Evolutionary conservation across 2,888 invertebrate species (phyloP).

Genomic region (Octodonta nipae): DNA sequence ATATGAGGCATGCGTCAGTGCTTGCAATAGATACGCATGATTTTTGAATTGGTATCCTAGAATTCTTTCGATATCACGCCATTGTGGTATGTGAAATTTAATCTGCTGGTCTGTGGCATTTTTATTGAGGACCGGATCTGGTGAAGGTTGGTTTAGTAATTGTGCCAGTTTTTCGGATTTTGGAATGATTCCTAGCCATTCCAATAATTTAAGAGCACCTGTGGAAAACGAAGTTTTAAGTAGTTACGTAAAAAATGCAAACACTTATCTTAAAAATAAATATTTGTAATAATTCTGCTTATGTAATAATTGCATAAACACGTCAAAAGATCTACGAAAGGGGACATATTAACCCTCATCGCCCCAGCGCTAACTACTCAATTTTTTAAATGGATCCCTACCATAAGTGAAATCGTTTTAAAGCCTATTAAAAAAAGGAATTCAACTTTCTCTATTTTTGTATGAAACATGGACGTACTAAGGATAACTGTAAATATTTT

Average conservation of each 20-base stretch:
- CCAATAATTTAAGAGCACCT: conserved; percentile 26
- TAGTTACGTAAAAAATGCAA: neutral
- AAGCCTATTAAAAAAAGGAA: no score
- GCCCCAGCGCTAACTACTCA: no score
- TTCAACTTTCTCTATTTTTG: no score
- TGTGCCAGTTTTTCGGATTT: conserved; percentile 22
- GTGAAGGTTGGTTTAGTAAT: conserved; percentile 20
- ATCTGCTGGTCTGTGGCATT: conserved; percentile 35
- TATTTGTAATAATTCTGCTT: no score
- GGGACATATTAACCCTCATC: no score
- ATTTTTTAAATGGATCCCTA: no score
- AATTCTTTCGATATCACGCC: conserved; percentile 43
- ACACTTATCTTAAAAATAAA: no score
- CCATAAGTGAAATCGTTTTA: no score
- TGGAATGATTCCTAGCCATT: conserved; percentile 40
- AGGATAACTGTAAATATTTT: no score
- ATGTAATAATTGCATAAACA: no score
- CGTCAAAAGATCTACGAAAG: no score
- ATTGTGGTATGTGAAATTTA: conserved; percentile 30
- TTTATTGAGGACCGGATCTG: conserved; percentile 32
- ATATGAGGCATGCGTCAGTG: conserved; percentile 85
- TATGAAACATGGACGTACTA: no score
- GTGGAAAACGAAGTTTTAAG: conserved; percentile 7
- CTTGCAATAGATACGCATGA: conserved; percentile 70
- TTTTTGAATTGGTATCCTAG: conserved; percentile 69